Base-by-base conservation (phyloP, 1,140 invertebrate species). In the Batillaria attramentaria region DNA sequence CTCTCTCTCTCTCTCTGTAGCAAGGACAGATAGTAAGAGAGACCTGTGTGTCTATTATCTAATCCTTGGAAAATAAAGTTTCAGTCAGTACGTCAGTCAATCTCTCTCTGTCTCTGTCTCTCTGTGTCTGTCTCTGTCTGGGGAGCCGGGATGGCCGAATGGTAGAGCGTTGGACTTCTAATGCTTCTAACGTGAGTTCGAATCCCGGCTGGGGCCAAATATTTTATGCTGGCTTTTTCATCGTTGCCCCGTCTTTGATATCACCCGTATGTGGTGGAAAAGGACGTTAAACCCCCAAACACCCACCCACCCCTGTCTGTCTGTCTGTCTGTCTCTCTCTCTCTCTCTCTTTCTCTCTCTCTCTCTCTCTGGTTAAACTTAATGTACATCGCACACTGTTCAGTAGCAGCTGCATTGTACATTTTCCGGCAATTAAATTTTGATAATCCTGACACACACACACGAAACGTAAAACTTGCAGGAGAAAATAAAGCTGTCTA, bases 71-170 rank as follows among this genome's bases (percentile, higher is more conserved):
- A 28, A 4, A 43, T 13, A 28, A 16, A 28, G 43, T 75, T 41
- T 39, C 39, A 41, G 4, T 62, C 39, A 39, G 37, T 75, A 28
- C 62, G 2, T 41, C 28, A 39, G 3, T 65, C 28, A 31, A 28
- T 66, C 60, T 76, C 8, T 28, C 28, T 41, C 37, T 66, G 41
- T 66, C 35, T 76, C 74, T 76, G 28, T 66, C 39, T 76, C 54
- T 76, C 62, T 66, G 41, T 42, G 5, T 76, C 37, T 28, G n/a
- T 66, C 0, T 76, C 41, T 66, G 33, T 65, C 57, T 43, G 8
- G 41, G 39, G n/a, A n/a, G n/a, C n/a, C n/a, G n/a, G n/a, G n/a
- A n/a, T n/a, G n/a, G n/a, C n/a, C n/a, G n/a, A n/a, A n/a, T n/a
- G n/a, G n/a, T n/a, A n/a, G n/a, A n/a, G n/a, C n/a, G n/a, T n/a